phyloP scores from a whole-genome alignment of 1,140 invertebrate species.

The Bombus difficillimus region DNA sequence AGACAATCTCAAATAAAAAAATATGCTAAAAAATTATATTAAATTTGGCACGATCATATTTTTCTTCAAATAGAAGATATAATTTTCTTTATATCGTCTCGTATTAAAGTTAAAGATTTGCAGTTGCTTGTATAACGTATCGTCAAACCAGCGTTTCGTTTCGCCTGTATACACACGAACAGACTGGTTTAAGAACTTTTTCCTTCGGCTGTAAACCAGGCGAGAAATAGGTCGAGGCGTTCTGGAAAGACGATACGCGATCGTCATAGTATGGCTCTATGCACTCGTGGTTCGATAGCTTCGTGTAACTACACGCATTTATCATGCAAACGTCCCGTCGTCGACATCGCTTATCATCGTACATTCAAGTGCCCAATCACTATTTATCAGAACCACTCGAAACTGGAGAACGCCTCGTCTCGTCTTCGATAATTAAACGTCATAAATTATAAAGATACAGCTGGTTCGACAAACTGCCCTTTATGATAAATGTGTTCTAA shows the following conservation, averaged over 20 bases:
- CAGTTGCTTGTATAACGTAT: neutral
- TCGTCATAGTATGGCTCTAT: neutral
- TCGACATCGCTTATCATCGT: slow-evolving; percentile 44
- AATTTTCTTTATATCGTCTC: neutral
- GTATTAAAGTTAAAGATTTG: neutral
- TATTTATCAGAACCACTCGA: slow-evolving; percentile 27
- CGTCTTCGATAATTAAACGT: slow-evolving; percentile 10
- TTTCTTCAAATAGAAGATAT: neutral
- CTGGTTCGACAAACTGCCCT: neutral
- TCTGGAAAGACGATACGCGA: slow-evolving; percentile 22
- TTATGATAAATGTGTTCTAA: neutral
- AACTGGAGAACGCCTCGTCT: neutral
- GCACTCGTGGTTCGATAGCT: slow-evolving; percentile 21
- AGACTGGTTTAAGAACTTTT: neutral
- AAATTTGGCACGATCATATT: neutral
- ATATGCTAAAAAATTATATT: neutral
- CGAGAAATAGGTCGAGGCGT: slow-evolving; percentile 39
- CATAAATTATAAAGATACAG: neutral
- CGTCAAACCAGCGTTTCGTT: neutral
- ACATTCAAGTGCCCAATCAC: slow-evolving; percentile 28
- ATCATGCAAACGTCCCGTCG: slow-evolving; percentile 53
- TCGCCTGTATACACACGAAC: neutral
- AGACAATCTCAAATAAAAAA: neutral
- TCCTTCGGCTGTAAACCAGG: neutral
- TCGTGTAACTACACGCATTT: slow-evolving; percentile 41